Evolutionary conservation across 30 jellyfish, hydroid and myxozoan species (phyloP).

Genomic region (Clytia hemisphaerica): DNA sequence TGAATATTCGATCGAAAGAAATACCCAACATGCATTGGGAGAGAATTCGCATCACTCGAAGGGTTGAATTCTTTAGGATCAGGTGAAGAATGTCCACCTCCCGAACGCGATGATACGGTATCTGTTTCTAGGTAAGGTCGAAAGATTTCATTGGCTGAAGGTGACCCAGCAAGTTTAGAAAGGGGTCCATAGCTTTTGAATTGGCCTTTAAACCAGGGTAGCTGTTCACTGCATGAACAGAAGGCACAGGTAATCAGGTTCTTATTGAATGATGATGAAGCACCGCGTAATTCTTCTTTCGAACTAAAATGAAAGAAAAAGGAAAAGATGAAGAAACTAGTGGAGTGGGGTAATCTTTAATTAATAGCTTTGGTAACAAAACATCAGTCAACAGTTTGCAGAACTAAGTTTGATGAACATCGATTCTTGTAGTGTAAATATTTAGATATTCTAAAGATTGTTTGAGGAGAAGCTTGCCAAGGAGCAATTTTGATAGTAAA

Average conservation of each 20-base stretch:
- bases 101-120: slow-evolving; percentile 6
- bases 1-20: slow-evolving; percentile 22
- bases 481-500: too few relatives aligned
- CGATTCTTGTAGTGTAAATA: neutral
- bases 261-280: slow-evolving; percentile 12
- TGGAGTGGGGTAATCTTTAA: neutral
- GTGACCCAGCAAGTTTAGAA: slow-evolving; percentile 10
- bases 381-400: too few relatives aligned
- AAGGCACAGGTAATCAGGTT: slow-evolving; percentile 48
- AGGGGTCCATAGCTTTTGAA: slow-evolving; percentile 68
- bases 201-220: slow-evolving; percentile 42
- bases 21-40: slow-evolving; percentile 46
- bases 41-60: slow-evolving; percentile 5
- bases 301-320: neutral
- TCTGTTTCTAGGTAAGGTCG: slow-evolving; percentile 58
- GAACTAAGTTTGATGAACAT: too few relatives aligned
- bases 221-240: slow-evolving; percentile 57
- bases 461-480: too few relatives aligned
- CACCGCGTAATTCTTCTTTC: slow-evolving; percentile 10
- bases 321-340: neutral
- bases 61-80: slow-evolving; percentile 20
- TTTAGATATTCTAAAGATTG: too few relatives aligned
- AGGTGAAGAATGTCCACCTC: slow-evolving; percentile 20
- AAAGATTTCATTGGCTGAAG: slow-evolving; percentile 50
- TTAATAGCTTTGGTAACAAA: neutral